Base-by-base conservation (phyloP, 2,888 invertebrate genomes). In the Aporophyla lueneburgensis region DNA sequence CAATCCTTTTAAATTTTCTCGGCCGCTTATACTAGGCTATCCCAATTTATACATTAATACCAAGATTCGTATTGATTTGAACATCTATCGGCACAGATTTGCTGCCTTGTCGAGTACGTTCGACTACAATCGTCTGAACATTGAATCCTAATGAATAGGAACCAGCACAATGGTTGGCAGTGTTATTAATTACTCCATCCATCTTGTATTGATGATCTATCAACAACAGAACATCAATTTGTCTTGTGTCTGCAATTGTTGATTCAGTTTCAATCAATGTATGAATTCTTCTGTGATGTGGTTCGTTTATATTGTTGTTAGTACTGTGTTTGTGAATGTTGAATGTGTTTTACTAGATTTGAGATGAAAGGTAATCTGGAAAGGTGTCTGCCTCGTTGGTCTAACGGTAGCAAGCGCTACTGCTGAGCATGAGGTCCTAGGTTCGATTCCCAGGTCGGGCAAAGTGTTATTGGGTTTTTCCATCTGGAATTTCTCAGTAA, bases 121-220 rank as follows among this genome's bases (percentile, higher is more conserved):
- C 65, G 53, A 19, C 40, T 12, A 59, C 63, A 66, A 54, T 67
- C 56, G 40, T 27, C 65, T 14, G 56, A 56, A 66, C 74, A 63
- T 56, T 54, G 27, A 19, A 27, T 72, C 7, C n/a, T 58, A 76
- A 78, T 76, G 81, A 76, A 83, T 77, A 70, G 75, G 14, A 54
- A 19, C 53, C 66, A 53, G 51, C 53, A 81, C 75, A 77, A 79
- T 83, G 33, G 54, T 33, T 12, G 62, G 24, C 77, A 72, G 53
- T 14, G 24, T 79, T 63, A 84, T 86, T 85, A 85, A 87, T 80
- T 66, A 43, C 62, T 56, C 51, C 67, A 71, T 83, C 79, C 49
- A 84, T 84, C 66, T 73, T 67, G 74, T 73, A 66, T 66, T 74
- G 62, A 73, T 86, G 88, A 87, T 84, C 54, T 65, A 88, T 85